phyloP scores from a whole-genome alignment of 2,113 vertebrate species.

The Apodemus speciosus region DNA sequence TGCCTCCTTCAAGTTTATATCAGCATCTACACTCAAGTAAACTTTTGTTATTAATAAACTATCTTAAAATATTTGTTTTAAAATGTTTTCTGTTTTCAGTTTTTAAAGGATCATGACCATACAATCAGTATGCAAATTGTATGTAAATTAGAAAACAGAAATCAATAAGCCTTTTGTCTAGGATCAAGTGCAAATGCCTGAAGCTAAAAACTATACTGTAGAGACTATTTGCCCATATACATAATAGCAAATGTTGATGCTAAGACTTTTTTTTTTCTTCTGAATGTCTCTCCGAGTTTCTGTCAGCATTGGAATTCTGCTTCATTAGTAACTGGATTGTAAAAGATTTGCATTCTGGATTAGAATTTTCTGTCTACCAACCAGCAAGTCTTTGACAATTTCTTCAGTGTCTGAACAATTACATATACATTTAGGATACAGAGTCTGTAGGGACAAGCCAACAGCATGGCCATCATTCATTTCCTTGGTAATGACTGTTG shows the following conservation, averaged over 20 bases:
- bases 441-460: neutral
- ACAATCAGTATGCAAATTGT: neutral
- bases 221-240: neutral
- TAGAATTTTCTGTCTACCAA: neutral
- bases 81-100: neutral
- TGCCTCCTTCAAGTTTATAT: neutral
- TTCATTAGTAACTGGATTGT: neutral
- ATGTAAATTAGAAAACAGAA: neutral
- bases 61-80: neutral
- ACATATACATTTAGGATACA: neutral
- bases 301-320: neutral
- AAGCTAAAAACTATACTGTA: neutral
- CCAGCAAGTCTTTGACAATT: neutral
- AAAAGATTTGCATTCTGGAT: neutral
- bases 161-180: neutral
- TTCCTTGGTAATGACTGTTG: neutral
- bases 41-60: neutral
- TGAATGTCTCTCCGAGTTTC: neutral
- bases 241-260: neutral
- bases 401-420: neutral
- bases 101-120: neutral
- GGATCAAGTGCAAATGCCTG: neutral
- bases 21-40: neutral
- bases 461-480: neutral
- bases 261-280: neutral